phyloP scores from a whole-genome alignment of 2,113 vertebrate species.

The Corvus moneduloides region DNA sequence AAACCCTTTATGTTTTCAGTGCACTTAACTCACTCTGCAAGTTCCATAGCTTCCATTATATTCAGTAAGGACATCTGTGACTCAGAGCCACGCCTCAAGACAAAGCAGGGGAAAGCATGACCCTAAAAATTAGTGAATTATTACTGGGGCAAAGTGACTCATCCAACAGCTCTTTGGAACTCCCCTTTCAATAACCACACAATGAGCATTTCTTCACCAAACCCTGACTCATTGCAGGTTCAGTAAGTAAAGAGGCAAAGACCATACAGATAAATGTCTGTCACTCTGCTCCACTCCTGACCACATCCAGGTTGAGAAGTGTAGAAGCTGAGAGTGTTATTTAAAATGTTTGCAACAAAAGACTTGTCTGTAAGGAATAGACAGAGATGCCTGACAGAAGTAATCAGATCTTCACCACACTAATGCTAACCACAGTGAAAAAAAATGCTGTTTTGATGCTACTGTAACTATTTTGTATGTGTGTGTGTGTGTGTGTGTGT shows the following conservation, averaged over 20 bases:
- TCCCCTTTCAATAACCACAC: neutral
- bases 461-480: neutral
- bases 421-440: neutral
- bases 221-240: neutral
- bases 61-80: neutral
- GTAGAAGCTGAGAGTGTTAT: neutral
- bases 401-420: neutral
- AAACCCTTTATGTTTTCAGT: neutral
- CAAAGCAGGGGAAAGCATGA: neutral
- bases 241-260: neutral
- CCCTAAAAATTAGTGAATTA: neutral
- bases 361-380: neutral
- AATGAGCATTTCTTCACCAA: neutral
- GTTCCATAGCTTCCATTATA: neutral
- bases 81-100: neutral
- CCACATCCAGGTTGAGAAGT: neutral
- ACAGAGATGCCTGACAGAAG: neutral
- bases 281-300: neutral
- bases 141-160: neutral
- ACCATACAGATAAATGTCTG: neutral
- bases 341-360: neutral
- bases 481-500: neutral
- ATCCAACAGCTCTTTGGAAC: neutral
- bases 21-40: neutral
- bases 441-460: neutral